Evolutionary conservation across 92 coral and sea anemone species (phyloP), one percentile per base, ranked within the genome.

Genomic region (Anthopleura xanthogrammica): DNA sequence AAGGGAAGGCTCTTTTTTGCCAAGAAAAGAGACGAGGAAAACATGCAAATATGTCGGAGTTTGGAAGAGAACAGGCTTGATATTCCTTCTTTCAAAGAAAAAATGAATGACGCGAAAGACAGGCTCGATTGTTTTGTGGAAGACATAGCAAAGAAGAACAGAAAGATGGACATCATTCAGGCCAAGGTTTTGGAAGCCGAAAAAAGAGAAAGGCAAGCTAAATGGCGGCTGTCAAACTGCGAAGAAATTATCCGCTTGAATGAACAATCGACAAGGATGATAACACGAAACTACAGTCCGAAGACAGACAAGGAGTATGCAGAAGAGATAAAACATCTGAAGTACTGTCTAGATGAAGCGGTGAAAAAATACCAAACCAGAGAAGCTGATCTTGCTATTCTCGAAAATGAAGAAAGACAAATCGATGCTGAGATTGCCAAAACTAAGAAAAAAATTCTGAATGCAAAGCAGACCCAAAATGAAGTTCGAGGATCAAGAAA

Each of bases 1-100:
- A 91, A 91, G 80, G 94, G 88, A 73, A 77, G 87, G 76, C 74
- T 83, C 83, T 83, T 85, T 29, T 82, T 82, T 23, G 94, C 92
- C 8, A 7, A 54, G 48, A 82, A 85, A 76, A 82, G 94, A 72
- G 39, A 64, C 79, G 87, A 85, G 54, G 92, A 91, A 62, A 91
- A 91, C 50, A 13, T 85, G 0, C 82, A 88, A 43, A 82, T 73
- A 86, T 85, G 87, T 55, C 75, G 52, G 77, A 84, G 79, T 79
- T 79, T 91, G 2, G 90, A 91, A 82, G 76, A 77, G 41, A 85
- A 91, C 71, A 79, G 84, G 72, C 70, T 91, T 41, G 94, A 85
- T 55, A 83, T 91, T 14, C 86, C 83, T 4, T 71, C 91, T 17
- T 75, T 85, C 70, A 89, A 88, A 39, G 82, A 72, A 24, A 62